phyloP scores from a whole-genome alignment of 1,140 invertebrate genomes.

The Akabosia matsudoensis region DNA sequence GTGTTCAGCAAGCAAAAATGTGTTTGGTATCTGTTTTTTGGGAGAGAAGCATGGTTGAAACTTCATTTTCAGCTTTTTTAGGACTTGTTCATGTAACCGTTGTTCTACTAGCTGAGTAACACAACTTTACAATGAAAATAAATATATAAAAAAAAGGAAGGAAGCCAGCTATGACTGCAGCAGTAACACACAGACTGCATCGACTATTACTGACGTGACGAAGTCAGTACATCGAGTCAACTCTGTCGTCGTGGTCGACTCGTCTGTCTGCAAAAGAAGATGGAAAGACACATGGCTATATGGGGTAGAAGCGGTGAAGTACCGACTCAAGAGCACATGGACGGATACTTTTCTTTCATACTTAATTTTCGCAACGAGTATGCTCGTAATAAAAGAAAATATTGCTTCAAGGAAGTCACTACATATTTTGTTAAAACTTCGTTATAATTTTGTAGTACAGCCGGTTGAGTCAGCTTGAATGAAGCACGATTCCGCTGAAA shows the following conservation, averaged over 20 bases:
- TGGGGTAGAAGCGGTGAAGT: background rate
- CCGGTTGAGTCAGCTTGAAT: background rate
- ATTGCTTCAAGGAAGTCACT: background rate
- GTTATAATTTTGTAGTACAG: background rate
- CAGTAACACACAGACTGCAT: background rate
- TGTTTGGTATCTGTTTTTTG: too few species aligned
- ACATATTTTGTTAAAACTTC: background rate
- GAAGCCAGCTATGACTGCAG: background rate
- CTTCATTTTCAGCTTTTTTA: too few species aligned
- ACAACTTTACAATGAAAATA: background rate
- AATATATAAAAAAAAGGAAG: background rate
- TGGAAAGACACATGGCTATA: background rate
- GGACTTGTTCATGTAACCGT: too few species aligned
- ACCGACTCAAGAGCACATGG: background rate
- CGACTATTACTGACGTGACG: background rate
- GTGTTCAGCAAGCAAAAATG: too few species aligned
- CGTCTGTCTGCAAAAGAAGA: too few species aligned
- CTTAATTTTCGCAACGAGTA: background rate
- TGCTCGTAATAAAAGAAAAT: too few species aligned
- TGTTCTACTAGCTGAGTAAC: background rate
- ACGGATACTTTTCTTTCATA: background rate
- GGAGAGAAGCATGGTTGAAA: too few species aligned
- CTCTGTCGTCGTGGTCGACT: background rate
- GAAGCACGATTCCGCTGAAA: background rate
- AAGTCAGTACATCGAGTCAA: too few species aligned